Conservation (phyloP, 2,113 vertebrate species). For the Poicephalus meyeri region DNA sequence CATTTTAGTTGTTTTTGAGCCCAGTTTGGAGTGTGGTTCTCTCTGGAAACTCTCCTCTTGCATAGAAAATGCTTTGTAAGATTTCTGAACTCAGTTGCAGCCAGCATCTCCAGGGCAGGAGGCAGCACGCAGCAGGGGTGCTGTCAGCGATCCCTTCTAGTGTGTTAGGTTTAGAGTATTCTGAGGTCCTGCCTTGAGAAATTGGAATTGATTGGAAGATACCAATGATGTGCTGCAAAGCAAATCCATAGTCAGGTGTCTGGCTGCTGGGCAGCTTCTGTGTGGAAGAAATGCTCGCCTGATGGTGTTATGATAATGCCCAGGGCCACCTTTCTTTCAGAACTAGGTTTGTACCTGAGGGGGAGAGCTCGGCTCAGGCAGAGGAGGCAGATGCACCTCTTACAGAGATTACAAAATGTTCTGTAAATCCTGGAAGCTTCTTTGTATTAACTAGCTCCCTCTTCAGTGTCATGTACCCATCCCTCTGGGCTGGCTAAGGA, state of each 20-base stretch:
- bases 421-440: background rate
- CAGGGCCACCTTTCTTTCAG: background rate
- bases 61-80: background rate
- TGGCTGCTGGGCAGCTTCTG: background rate
- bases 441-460: background rate
- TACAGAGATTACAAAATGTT: background rate
- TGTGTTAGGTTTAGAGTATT: background rate
- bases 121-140: background rate
- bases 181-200: background rate
- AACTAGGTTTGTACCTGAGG: background rate
- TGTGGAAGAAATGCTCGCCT: background rate
- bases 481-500: background rate
- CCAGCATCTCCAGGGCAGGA: background rate
- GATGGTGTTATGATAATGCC: fast-evolving
- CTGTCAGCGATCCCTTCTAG: background rate
- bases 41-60: background rate
- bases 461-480: background rate
- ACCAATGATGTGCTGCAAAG: background rate
- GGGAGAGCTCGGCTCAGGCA: background rate
- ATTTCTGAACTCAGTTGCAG: background rate
- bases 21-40: background rate
- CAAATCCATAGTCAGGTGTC: background rate
- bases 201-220: background rate
- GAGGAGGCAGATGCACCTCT: background rate
- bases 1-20: background rate